phyloP scores from a whole-genome alignment of 2,797 vertebrate genomes.

The Pelodytes ibericus region DNA sequence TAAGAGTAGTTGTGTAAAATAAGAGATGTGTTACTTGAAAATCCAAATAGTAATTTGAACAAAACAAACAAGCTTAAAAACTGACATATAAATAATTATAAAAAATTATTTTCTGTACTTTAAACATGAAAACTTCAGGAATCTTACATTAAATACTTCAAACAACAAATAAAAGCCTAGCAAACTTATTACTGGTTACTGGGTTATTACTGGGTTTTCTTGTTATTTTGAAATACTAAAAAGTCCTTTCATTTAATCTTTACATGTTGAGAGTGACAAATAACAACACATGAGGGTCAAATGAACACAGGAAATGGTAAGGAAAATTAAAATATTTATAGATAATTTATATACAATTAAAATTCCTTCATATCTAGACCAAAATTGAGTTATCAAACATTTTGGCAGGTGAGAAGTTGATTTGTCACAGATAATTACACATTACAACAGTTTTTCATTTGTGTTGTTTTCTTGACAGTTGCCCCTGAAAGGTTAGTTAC shows the following conservation, averaged over 20 bases:
- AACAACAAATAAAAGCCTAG: neutral
- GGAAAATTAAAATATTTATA: constrained; percentile 8
- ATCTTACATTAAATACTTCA: constrained; percentile 3
- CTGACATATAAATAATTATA: constrained; percentile 42
- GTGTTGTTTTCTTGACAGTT: constrained; percentile 74
- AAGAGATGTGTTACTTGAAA: constrained; percentile 4
- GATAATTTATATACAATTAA: constrained; percentile 29
- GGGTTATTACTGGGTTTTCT: neutral
- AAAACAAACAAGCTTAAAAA: constrained; percentile 18
- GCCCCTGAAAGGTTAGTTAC: constrained; percentile 75
- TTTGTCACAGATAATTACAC: constrained; percentile 61
- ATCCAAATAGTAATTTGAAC: constrained; percentile 9
- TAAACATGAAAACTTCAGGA: neutral
- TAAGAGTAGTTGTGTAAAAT: constrained; percentile 19
- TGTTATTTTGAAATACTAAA: neutral
- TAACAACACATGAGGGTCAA: constrained; percentile 1
- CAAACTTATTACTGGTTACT: neutral
- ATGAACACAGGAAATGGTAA: neutral
- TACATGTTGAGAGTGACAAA: constrained; percentile 32
- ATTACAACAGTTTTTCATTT: constrained; percentile 83
- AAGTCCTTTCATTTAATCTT: neutral
- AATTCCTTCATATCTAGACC: constrained; percentile 16
- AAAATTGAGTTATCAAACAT: constrained; percentile 18
- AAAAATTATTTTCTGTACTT: constrained; percentile 15
- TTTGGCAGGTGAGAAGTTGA: constrained; percentile 6